Conservation (phyloP, 2,888 invertebrate species). For the Aricia artaxerxes region DNA sequence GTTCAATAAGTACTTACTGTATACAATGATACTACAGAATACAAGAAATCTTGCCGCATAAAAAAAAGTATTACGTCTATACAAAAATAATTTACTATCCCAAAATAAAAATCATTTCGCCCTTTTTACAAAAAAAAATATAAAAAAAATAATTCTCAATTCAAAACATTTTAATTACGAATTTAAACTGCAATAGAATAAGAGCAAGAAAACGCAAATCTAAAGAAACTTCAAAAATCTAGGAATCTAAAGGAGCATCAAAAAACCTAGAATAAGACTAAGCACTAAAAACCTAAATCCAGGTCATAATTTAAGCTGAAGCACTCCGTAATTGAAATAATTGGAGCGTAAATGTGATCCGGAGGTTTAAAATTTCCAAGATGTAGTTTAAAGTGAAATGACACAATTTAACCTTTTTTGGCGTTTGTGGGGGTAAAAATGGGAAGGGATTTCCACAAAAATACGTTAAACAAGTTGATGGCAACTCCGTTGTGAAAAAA, state of each 20-base stretch:
- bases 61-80: no score
- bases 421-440: background rate
- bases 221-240: background rate
- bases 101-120: no score
- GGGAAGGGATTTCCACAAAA: no score
- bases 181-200: background rate
- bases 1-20: no score
- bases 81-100: no score
- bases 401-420: background rate
- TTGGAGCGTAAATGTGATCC: background rate
- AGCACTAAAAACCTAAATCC: slow-evolving; percentile 18
- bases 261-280: slow-evolving; percentile 11
- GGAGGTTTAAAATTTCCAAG: slow-evolving; percentile 13
- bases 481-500: no score
- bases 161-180: background rate
- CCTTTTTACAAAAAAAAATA: no score
- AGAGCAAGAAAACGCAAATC: background rate
- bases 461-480: no score
- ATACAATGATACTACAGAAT: no score
- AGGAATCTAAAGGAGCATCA: background rate
- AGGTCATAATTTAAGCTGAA: slow-evolving; percentile 1
- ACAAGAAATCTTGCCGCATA: no score
- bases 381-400: background rate
- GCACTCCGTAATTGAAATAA: slow-evolving; percentile 16
- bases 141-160: background rate